Base-by-base conservation (phyloP, 2,113 vertebrate genomes). In the Tychaedon coryphoeus region DNA sequence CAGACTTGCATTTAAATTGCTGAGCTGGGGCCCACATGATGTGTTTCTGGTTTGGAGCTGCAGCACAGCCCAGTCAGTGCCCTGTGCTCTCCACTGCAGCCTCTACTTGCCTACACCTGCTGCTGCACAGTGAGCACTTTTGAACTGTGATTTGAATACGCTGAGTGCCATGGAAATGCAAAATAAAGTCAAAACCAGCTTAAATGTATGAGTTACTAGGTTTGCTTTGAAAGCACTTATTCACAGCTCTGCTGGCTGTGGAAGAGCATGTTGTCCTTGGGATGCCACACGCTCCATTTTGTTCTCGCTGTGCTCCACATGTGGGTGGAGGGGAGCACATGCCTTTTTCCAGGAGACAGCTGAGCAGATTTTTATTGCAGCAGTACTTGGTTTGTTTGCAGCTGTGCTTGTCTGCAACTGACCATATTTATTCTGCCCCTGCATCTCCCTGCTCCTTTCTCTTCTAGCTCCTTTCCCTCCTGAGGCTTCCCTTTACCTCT, bases 221-320 rank as follows among this genome's bases (percentile, higher is more conserved):
- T 53, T 76, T 84, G 33, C 53, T 72, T 75, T 69, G 73, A 81
- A 94, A 90, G 17, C 15, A 64, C 43, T 87, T 78, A 31, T 36
- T 90, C 62, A 40, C 40, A 40, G 40, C 12, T 79, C 6, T 86
- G 28, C 22, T 60, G n/a, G 26, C 57, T 53, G 51, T 62, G 60
- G 72, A 83, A 66, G 16, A 69, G 10, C 14, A 13, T 0, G 0
- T 13, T 64, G 31, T 62, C 47, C 56, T 90, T 80, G 22, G 48
- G 58, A 31, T 38, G 29, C 5, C 20, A 10, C 22, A 23, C 18
- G 2, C 5, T 36, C 54, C 2, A 3, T 61, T 76, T 83, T 57
- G 42, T n/a, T 77, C 40, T 57, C 2, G 0, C 26, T 38, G 38
- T 43, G 20, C 36, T 60, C 10, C 1, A 1, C 0, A 1, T 25